These are phyloP conservation scores for Asobara japonica DNA, from an alignment of 1,140 invertebrate genomes.

Conservation along the genomic window DNA sequence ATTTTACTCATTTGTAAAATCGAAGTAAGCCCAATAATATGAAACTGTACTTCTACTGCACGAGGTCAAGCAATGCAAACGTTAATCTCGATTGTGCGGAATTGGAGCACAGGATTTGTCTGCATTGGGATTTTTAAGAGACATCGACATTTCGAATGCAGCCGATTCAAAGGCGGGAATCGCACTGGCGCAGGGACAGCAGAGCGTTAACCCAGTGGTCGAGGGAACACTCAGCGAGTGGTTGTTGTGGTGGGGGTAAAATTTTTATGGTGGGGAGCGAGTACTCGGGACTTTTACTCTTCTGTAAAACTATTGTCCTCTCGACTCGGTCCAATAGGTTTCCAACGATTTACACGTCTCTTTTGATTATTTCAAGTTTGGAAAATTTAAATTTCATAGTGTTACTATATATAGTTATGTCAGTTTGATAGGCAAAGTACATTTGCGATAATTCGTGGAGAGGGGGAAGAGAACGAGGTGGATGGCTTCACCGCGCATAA, in stretches of 20 bases:
- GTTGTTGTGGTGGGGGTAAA: background rate
- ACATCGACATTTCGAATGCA: conserved; percentile 42
- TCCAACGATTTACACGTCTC: too few species aligned
- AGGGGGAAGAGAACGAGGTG: background rate
- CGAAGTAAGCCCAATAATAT: background rate
- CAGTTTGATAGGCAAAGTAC: too few species aligned
- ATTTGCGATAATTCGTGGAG: too few species aligned
- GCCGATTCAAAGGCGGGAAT: conserved; percentile 34
- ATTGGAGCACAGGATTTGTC: conserved; percentile 25
- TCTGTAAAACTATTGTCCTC: background rate
- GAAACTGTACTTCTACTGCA: background rate
- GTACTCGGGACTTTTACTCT: background rate
- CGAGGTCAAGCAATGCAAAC: background rate
- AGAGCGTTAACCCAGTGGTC: conserved; percentile 25
- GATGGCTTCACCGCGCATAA: background rate
- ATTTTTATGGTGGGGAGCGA: conserved; percentile 20
- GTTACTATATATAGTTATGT: too few species aligned
- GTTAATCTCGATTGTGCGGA: background rate
- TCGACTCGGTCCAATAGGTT: background rate
- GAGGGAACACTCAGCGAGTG: background rate
- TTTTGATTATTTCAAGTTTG: too few species aligned
- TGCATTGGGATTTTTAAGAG: background rate
- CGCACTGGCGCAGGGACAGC: conserved; percentile 40
- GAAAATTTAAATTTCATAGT: too few species aligned
- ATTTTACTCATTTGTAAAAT: background rate